These are phyloP conservation scores for Pseudochaenichthys georgianus DNA, from an alignment of 2,797 vertebrate species.

Conservation along the genomic window DNA sequence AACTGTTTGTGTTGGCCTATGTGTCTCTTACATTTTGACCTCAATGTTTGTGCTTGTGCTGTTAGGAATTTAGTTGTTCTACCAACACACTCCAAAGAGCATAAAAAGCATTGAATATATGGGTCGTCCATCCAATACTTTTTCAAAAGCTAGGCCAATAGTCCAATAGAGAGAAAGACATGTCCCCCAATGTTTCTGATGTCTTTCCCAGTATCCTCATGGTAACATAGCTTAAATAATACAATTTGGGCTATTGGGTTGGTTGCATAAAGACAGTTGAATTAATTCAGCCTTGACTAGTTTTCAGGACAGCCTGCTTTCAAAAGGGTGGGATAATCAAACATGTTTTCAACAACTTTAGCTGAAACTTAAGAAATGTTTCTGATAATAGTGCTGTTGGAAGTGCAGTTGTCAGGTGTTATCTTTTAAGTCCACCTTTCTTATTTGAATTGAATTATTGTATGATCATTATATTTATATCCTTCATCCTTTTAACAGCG, in stretches of 20 bases:
- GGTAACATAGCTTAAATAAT: slow-evolving; percentile 29
- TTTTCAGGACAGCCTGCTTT: slow-evolving; percentile 4
- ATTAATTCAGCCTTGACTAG: background rate
- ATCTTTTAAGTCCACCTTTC: slow-evolving; percentile 24
- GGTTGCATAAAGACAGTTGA: background rate
- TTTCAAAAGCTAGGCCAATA: slow-evolving; percentile 39
- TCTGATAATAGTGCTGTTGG: slow-evolving; percentile 14
- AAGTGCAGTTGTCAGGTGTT: slow-evolving; percentile 7
- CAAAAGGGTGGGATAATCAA: slow-evolving; percentile 7
- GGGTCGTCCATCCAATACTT: slow-evolving; percentile 42
- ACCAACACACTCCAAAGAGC: slow-evolving; percentile 20
- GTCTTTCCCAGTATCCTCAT: slow-evolving; percentile 40
- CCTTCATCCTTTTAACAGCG: slow-evolving; percentile 39
- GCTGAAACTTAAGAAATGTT: background rate
- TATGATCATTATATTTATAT: background rate
- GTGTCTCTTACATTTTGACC: slow-evolving; percentile 10
- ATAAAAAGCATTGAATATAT: slow-evolving; percentile 23
- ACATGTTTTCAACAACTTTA: slow-evolving; percentile 11
- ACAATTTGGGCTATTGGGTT: slow-evolving; percentile 32
- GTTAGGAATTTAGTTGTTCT: background rate
- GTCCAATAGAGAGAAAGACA: slow-evolving; percentile 43
- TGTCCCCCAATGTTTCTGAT: slow-evolving; percentile 33
- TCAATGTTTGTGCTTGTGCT: background rate
- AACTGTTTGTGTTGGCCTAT: slow-evolving; percentile 8
- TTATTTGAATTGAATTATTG: slow-evolving; percentile 6